Conservation (phyloP, 2,797 vertebrate genomes). For the Bufotes viridis region DNA sequence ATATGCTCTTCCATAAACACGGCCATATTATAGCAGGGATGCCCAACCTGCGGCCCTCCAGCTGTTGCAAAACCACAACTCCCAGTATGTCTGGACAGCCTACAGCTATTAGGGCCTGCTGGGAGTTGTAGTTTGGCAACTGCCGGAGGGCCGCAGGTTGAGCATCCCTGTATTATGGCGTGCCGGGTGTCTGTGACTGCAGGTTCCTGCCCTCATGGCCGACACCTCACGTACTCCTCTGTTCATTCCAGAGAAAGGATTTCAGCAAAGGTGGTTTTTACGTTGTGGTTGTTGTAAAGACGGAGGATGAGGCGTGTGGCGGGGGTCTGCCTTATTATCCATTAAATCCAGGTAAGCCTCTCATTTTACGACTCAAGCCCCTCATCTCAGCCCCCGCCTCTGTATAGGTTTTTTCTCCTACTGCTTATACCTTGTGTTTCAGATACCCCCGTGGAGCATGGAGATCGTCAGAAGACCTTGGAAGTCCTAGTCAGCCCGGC, state of each 20-base stretch:
- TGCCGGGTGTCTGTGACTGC: too few relatives aligned
- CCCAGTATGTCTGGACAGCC: too few relatives aligned
- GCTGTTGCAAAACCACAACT: too few relatives aligned
- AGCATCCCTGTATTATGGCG: too few relatives aligned
- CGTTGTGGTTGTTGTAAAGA: slow-evolving; percentile 96
- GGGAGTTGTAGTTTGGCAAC: too few relatives aligned
- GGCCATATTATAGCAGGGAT: too few relatives aligned
- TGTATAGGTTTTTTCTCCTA: not conserved
- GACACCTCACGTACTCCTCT: not conserved
- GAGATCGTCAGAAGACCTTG: slow-evolving; percentile 88
- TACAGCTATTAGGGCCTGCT: too few relatives aligned
- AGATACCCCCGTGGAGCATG: slow-evolving; percentile 88
- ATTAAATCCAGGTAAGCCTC: slow-evolving; percentile 70
- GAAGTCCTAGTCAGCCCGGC: slow-evolving; percentile 87
- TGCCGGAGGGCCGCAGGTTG: too few relatives aligned
- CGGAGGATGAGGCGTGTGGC: slow-evolving; percentile 92
- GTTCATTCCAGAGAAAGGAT: slow-evolving; percentile 84
- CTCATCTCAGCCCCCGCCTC: not conserved
- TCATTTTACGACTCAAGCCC: too few relatives aligned
- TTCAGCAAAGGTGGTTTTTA: slow-evolving; percentile 96
- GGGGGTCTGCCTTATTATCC: slow-evolving; percentile 90
- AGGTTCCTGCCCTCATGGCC: not conserved
- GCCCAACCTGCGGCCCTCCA: too few relatives aligned
- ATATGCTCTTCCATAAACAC: too few relatives aligned
- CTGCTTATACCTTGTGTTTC: slow-evolving; percentile 35